Percentiles rank a stretch among this genome's conserved stretches.
Evolutionary conservation across 35 echinoderm and acorn worm species (phyloP).

Genomic region (Ophiothrix spiculata): DNA sequence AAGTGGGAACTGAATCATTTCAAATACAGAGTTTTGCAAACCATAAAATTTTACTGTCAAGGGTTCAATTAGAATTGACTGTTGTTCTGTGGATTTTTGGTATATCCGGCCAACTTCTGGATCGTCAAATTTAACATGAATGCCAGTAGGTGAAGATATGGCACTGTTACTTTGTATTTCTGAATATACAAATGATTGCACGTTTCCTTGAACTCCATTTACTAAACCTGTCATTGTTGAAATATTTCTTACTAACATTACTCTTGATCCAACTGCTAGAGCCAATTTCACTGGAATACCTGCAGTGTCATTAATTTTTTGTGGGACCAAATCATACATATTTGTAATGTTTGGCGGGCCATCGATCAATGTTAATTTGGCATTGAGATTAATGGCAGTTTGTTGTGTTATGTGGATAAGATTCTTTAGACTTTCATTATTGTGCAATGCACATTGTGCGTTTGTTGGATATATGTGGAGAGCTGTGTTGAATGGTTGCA

Average conservation of each 20-base stretch:
- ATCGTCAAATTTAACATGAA: slow-evolving; percentile 45
- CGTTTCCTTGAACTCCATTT: slow-evolving; percentile 45
- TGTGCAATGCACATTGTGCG: not conserved
- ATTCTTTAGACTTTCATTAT: not conserved
- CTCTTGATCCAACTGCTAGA: slow-evolving; percentile 27
- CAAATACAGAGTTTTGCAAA: not conserved
- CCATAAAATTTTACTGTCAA: not conserved
- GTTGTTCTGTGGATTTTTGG: not conserved
- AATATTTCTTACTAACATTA: slow-evolving; percentile 52
- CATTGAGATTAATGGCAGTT: not conserved
- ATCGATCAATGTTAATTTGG: not conserved
- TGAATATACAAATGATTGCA: slow-evolving; percentile 16
- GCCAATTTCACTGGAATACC: not conserved
- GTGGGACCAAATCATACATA: not conserved
- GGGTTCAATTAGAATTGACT: not conserved
- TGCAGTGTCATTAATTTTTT: not conserved
- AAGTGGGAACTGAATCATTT: slow-evolving; percentile 37
- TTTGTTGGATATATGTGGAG: slow-evolving; percentile 25
- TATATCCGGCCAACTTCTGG: slow-evolving; percentile 5
- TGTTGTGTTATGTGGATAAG: slow-evolving; percentile 3
- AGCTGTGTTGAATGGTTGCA: not conserved
- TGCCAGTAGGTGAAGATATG: not conserved
- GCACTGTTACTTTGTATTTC: not conserved
- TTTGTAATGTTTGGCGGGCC: not conserved
- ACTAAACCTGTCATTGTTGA: slow-evolving; percentile 27